Percentiles rank a stretch among this genome's conserved stretches.
Conservation (phyloP, 1,140 invertebrate species). For the Drosophila tsacasi region DNA sequence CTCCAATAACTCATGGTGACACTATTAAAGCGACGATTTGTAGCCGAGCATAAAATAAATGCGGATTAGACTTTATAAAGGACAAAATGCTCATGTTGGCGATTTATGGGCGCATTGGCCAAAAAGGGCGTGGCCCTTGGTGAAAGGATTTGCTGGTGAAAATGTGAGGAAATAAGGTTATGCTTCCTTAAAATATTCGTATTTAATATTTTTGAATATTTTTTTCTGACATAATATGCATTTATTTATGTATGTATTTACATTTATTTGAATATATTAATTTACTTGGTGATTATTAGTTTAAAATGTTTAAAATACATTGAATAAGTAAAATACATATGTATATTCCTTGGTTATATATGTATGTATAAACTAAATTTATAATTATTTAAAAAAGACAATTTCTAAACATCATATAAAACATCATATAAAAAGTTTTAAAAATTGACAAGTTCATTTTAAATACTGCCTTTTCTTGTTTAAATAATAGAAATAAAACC, state of each 20-base stretch:
- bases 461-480: not conserved
- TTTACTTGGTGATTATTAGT: too few relatives aligned
- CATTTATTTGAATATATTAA: not conserved
- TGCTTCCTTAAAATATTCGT: not conserved
- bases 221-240: not conserved
- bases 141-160: slow-evolving; percentile 5
- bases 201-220: not conserved
- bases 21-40: slow-evolving; percentile 85
- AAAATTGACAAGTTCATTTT: too few relatives aligned
- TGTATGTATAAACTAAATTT: too few relatives aligned
- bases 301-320: not conserved
- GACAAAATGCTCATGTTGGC: slow-evolving; percentile 83
- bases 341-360: too few relatives aligned
- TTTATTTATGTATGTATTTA: not conserved
- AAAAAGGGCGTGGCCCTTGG: slow-evolving; percentile 45
- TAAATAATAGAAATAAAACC: not conserved
- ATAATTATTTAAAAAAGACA: not conserved
- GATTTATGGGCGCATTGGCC: slow-evolving; percentile 71
- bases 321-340: too few relatives aligned
- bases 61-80: slow-evolving; percentile 85
- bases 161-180: not conserved
- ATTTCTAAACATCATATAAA: not conserved
- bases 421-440: not conserved
- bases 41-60: slow-evolving; percentile 85
- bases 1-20: slow-evolving; percentile 84